These are phyloP conservation scores for Carduelis carduelis DNA, from an alignment of 2,797 vertebrate genomes.

Conservation along the genomic window DNA sequence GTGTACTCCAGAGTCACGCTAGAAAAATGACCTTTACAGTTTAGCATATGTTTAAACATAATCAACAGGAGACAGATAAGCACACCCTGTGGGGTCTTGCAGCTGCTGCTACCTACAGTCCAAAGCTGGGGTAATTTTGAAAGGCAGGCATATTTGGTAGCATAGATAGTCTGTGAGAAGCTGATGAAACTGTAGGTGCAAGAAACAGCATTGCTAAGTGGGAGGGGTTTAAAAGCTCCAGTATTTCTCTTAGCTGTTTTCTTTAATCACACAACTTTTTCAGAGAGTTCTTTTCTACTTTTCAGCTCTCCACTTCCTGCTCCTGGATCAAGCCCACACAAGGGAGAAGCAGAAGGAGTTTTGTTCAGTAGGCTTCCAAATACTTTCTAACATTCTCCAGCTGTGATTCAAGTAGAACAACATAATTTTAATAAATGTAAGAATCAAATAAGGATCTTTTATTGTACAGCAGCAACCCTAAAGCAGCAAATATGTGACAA, in stretches of 20 bases:
- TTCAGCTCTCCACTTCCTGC: not conserved
- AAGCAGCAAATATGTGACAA: not conserved
- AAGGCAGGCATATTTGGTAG: not conserved
- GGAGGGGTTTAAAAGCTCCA: not conserved
- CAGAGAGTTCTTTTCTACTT: not conserved
- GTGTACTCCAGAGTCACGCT: not conserved
- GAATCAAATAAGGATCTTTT: not conserved
- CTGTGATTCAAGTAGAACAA: not conserved
- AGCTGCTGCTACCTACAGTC: not conserved
- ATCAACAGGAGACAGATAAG: not conserved
- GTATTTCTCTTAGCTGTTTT: not conserved
- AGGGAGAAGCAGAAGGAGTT: not conserved
- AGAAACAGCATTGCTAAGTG: not conserved
- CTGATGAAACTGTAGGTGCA: not conserved
- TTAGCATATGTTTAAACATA: not conserved
- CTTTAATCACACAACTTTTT: not conserved
- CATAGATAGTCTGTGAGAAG: not conserved
- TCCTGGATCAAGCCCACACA: not conserved
- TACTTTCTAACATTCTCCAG: not conserved
- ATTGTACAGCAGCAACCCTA: not conserved
- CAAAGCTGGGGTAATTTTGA: not conserved
- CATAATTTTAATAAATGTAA: not conserved
- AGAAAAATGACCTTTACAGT: slow-evolving; percentile 1
- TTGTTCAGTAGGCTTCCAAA: not conserved
- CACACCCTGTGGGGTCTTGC: not conserved